Evolutionary conservation across 2,888 invertebrate species (phyloP).

Genomic region (Zootermopsis nevadensis): DNA sequence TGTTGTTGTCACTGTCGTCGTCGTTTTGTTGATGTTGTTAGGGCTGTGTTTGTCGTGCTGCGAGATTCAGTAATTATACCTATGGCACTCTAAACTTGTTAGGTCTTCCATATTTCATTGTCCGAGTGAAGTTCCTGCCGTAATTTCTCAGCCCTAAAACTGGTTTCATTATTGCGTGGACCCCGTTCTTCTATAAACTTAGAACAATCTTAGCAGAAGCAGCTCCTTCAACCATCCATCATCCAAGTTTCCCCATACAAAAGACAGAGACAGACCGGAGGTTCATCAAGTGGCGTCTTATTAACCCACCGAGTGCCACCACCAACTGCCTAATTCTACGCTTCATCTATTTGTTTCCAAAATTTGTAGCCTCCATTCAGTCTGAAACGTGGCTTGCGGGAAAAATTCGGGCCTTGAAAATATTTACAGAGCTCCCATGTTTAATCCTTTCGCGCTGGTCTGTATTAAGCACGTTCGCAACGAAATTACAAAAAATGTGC

Average conservation of each 20-base stretch:
- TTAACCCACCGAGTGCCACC: neutral
- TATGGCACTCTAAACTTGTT: neutral
- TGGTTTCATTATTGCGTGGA: neutral
- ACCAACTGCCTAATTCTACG: neutral
- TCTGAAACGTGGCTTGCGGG: too few species aligned
- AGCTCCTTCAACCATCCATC: constrained; percentile 24
- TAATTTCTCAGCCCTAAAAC: neutral
- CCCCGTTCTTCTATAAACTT: constrained; percentile 21
- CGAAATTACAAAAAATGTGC: too few species aligned
- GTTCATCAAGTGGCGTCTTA: constrained; percentile 39
- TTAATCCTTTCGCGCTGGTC: too few species aligned
- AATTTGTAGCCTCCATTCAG: too few species aligned
- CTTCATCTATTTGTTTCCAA: too few species aligned
- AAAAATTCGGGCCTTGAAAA: too few species aligned
- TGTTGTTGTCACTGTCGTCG: too few species aligned
- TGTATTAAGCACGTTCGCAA: too few species aligned
- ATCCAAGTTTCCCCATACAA: neutral
- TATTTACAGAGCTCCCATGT: too few species aligned
- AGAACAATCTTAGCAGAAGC: constrained; percentile 13
- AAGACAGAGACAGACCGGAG: neutral
- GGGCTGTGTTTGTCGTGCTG: too few species aligned
- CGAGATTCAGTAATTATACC: too few species aligned
- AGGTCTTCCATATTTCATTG: constrained; percentile 12
- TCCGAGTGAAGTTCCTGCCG: neutral
- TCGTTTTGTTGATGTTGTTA: too few species aligned